Evolutionary conservation across 1,140 invertebrate genomes (phyloP).

Genomic region (Drosophila truncata): DNA sequence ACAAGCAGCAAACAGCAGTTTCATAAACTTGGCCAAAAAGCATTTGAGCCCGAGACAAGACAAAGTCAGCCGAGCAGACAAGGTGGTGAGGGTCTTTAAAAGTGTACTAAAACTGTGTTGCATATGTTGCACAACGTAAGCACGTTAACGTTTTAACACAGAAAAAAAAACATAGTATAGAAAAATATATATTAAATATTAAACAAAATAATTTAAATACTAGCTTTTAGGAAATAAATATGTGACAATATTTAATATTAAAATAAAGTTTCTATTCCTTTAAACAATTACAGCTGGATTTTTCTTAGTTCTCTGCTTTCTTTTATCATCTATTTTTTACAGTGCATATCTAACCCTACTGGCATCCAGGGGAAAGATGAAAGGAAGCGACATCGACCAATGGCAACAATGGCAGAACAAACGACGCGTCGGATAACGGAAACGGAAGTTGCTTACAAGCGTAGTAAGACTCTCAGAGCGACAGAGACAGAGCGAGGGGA

Average conservation of each 20-base stretch:
- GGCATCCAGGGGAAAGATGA: conserved; percentile 18
- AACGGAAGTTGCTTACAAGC: conserved; percentile 79
- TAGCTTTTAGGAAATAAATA: background rate
- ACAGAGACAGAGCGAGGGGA: conserved; percentile 8
- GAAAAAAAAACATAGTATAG: background rate
- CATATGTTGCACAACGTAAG: conserved; percentile 70
- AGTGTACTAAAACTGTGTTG: conserved; percentile 57
- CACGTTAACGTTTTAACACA: conserved; percentile 48
- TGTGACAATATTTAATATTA: background rate
- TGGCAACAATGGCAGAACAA: conserved; percentile 70
- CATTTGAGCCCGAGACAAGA: conserved; percentile 67
- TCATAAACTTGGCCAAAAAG: conserved; percentile 78
- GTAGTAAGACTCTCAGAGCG: conserved; percentile 34
- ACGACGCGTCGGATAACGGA: conserved; percentile 74
- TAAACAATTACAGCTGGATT: background rate
- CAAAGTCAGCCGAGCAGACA: conserved; percentile 24
- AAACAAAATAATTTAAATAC: background rate
- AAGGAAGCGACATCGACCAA: conserved; percentile 26
- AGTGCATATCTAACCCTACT: background rate
- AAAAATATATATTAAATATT: no score
- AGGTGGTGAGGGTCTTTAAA: conserved; percentile 31
- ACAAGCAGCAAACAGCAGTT: conserved; percentile 63
- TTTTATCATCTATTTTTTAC: background rate
- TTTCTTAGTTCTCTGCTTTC: no score
- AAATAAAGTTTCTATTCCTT: background rate